Percentiles rank a stretch among this genome's conserved stretches.
These are phyloP conservation scores for Lichenostomus cassidix DNA, from an alignment of 2,113 vertebrate species.

Conservation along the genomic window DNA sequence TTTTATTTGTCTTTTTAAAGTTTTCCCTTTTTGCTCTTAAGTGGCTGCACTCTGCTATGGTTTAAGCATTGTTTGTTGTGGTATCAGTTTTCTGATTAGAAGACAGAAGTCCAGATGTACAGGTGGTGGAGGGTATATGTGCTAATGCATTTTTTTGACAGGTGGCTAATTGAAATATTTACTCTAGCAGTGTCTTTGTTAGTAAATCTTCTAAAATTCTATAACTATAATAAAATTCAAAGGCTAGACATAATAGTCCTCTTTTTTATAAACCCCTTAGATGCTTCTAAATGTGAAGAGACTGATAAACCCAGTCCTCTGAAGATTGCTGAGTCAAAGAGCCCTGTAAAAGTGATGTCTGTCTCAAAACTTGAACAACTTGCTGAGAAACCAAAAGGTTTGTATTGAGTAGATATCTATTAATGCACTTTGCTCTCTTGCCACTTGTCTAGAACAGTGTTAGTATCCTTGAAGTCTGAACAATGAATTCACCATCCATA, in stretches of 20 bases:
- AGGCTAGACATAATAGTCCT: neutral
- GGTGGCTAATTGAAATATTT: neutral
- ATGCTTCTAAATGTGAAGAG: constrained; percentile 51
- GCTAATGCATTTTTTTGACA: neutral
- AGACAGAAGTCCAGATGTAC: neutral
- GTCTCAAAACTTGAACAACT: constrained; percentile 30
- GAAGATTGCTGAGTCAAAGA: constrained; percentile 59
- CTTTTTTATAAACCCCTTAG: constrained; percentile 40
- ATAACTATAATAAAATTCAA: neutral
- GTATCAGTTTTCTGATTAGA: neutral
- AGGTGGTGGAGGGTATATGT: neutral
- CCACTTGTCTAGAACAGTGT: neutral
- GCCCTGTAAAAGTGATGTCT: constrained; percentile 14
- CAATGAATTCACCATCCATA: neutral
- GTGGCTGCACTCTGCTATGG: accelerated
- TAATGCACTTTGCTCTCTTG: neutral
- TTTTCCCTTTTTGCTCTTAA: neutral
- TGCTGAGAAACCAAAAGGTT: constrained; percentile 57
- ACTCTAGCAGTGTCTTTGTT: neutral
- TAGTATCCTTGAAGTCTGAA: neutral
- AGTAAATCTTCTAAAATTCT: neutral
- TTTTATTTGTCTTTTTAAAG: neutral
- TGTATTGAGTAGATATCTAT: neutral
- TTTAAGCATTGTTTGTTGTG: neutral
- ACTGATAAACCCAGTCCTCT: constrained; percentile 50